These are phyloP conservation scores for Zeugodacus cucurbitae DNA, from an alignment of 1,140 invertebrate genomes.

Conservation along the genomic window DNA sequence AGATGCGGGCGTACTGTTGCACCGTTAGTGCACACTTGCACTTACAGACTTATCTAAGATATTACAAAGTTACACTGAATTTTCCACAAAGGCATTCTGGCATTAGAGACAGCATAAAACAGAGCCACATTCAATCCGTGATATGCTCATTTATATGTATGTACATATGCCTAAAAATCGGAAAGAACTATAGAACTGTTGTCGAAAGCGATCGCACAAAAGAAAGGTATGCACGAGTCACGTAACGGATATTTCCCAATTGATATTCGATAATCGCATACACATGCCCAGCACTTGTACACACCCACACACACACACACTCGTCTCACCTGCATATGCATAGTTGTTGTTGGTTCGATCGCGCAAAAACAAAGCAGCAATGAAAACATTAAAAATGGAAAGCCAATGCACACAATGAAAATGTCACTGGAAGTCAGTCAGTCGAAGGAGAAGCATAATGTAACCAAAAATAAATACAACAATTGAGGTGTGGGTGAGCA, in stretches of 20 bases:
- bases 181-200: neutral
- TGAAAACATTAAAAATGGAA: constrained; percentile 28
- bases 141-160: neutral
- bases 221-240: constrained; percentile 51
- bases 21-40: too few relatives aligned
- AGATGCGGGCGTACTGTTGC: too few relatives aligned
- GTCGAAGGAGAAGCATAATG: constrained; percentile 1
- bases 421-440: neutral
- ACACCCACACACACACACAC: neutral
- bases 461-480: constrained; percentile 2
- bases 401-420: constrained; percentile 14
- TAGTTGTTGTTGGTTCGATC: neutral
- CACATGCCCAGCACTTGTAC: constrained; percentile 44
- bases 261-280: constrained; percentile 64
- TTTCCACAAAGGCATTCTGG: neutral
- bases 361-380: constrained; percentile 7
- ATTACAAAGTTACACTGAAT: too few relatives aligned
- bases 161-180: neutral
- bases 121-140: neutral
- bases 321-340: neutral
- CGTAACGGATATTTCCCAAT: constrained; percentile 65
- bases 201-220: neutral
- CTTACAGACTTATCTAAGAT: too few relatives aligned
- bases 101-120: neutral
- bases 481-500: neutral